A percentile compares a stretch with the other conserved stretches of the same genome.
These are phyloP conservation scores for Bucorvus abyssinicus DNA, from an alignment of 2,797 vertebrate species.

Conservation along the genomic window DNA sequence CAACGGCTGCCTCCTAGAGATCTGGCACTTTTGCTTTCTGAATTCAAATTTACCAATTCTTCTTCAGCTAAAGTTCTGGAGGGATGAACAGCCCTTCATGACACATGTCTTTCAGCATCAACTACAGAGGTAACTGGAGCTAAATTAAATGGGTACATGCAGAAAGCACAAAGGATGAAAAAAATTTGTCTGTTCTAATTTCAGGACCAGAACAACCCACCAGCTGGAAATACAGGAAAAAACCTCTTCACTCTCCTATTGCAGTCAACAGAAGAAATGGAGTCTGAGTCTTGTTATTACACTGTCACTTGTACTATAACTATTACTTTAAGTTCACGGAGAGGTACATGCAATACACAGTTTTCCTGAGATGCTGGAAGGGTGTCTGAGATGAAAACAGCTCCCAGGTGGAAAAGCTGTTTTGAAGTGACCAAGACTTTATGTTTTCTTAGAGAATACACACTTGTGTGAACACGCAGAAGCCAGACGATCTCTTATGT, in stretches of 20 bases:
- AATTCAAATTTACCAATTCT: not conserved
- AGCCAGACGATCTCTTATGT: not conserved
- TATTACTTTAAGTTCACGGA: not conserved
- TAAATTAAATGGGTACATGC: conserved; percentile 27
- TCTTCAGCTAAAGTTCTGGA: not conserved
- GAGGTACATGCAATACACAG: not conserved
- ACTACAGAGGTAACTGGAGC: not conserved
- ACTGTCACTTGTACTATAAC: not conserved
- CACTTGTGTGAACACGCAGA: not conserved
- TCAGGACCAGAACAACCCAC: not conserved
- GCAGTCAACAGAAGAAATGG: conserved; percentile 3
- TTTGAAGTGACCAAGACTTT: not conserved
- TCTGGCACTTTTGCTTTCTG: not conserved
- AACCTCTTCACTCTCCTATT: conserved; percentile 28
- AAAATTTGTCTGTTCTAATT: conserved; percentile 11
- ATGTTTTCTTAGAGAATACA: not conserved
- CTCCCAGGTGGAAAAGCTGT: not conserved
- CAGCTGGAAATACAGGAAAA: conserved; percentile 2
- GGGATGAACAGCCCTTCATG: not conserved
- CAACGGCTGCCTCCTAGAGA: not conserved
- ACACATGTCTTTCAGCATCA: not conserved
- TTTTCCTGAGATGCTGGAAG: not conserved
- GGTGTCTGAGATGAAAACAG: not conserved
- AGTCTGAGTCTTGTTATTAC: not conserved
- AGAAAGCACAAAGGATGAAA: conserved; percentile 12